phyloP scores from a whole-genome alignment of 2,113 vertebrate species.

The Columba livia region DNA sequence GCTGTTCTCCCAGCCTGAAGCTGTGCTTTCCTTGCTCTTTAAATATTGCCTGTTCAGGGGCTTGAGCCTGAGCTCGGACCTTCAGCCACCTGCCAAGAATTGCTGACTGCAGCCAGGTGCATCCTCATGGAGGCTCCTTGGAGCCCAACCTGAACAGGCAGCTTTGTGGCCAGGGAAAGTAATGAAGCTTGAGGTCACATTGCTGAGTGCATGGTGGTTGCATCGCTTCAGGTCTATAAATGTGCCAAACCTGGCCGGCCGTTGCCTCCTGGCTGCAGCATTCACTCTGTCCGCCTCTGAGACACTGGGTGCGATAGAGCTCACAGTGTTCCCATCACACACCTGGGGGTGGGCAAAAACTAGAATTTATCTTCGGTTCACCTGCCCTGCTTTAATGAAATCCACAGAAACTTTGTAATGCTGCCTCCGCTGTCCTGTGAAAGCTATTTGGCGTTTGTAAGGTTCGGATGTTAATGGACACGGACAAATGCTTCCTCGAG shows the following conservation, averaged over 20 bases:
- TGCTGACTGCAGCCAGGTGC: neutral
- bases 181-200: neutral
- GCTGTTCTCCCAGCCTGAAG: neutral
- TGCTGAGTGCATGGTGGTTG: neutral
- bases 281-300: rapidly evolving
- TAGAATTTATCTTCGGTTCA: neutral
- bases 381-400: neutral
- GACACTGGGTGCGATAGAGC: neutral
- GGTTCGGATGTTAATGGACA: neutral
- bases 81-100: neutral
- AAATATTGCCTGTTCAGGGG: neutral
- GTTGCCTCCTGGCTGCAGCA: neutral
- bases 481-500: neutral
- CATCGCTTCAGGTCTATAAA: neutral
- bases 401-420: neutral
- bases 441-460: neutral
- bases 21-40: neutral
- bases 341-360: neutral
- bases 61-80: neutral
- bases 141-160: neutral
- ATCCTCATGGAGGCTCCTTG: neutral
- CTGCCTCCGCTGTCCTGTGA: neutral
- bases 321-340: rapidly evolving
- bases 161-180: neutral
- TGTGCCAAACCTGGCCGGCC: neutral